phyloP scores from a whole-genome alignment of 2,113 vertebrate species.

The Prochilodus magdalenae region DNA sequence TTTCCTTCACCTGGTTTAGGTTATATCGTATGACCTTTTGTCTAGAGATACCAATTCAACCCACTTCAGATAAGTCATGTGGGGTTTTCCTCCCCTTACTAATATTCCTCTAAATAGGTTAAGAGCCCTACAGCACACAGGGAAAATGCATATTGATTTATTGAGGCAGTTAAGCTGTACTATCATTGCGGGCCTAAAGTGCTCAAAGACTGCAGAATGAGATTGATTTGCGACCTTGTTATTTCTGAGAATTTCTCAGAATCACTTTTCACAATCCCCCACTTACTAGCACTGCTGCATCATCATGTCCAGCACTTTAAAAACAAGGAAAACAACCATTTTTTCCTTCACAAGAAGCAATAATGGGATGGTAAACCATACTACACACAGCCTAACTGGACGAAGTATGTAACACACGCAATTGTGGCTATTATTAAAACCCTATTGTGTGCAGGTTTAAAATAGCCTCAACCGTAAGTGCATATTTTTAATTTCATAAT shows the following conservation, averaged over 20 bases:
- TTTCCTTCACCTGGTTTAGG: not conserved
- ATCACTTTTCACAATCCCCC: slow-evolving; percentile 18
- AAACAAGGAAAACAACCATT: slow-evolving; percentile 21
- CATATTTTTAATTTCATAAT: slow-evolving; percentile 73
- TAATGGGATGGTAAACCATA: not conserved
- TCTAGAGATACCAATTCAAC: not conserved
- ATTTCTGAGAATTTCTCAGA: slow-evolving; percentile 46
- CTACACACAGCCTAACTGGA: not conserved
- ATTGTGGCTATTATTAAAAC: slow-evolving; percentile 28
- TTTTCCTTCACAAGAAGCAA: slow-evolving; percentile 11
- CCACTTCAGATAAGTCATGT: slow-evolving; percentile 32
- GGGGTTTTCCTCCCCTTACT: slow-evolving; percentile 24
- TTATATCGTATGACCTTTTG: not conserved
- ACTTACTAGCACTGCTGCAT: not conserved
- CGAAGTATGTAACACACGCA: slow-evolving; percentile 9
- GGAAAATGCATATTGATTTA: slow-evolving; percentile 56
- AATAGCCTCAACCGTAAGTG: slow-evolving; percentile 67
- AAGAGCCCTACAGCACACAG: slow-evolving; percentile 32
- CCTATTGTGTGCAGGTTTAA: slow-evolving; percentile 65
- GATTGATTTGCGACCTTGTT: slow-evolving; percentile 52
- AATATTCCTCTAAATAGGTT: slow-evolving; percentile 44
- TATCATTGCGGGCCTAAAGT: slow-evolving; percentile 54
- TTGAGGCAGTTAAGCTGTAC: slow-evolving; percentile 55
- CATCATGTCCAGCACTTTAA: slow-evolving; percentile 4
- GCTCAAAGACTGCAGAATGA: slow-evolving; percentile 51